phyloP scores from a whole-genome alignment of 2,797 vertebrate species.

The Acrossocheilus fasciatus region DNA sequence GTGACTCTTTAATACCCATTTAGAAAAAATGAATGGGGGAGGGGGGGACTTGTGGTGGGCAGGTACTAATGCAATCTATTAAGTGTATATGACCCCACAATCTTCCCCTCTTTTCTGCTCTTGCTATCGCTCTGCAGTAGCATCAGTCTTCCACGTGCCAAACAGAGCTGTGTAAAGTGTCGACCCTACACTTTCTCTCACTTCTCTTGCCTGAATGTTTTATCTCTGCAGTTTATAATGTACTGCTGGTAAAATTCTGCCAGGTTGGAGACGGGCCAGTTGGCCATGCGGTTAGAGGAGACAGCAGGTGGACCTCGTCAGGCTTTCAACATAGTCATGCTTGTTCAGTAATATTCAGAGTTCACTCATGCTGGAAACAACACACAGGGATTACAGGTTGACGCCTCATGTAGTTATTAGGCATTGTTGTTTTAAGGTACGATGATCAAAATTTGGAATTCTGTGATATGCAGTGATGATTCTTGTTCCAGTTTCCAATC shows the following conservation, averaged over 20 bases:
- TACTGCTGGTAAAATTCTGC: conserved; percentile 47
- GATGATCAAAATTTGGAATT: background rate
- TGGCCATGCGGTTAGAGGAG: conserved; percentile 22
- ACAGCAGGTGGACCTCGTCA: conserved; percentile 29
- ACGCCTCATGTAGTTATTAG: background rate
- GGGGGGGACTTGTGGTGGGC: background rate
- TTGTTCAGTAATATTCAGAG: background rate
- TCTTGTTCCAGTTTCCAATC: background rate
- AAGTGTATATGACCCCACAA: background rate
- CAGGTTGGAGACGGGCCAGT: conserved; percentile 30
- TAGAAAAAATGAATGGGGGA: background rate
- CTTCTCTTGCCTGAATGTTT: conserved; percentile 37
- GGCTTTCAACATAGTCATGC: conserved; percentile 29
- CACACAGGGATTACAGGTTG: conserved; percentile 23
- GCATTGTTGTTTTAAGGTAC: background rate
- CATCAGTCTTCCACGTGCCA: conserved; percentile 27
- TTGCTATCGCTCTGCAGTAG: conserved; percentile 35
- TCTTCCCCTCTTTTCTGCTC: conserved; percentile 27
- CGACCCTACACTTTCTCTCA: conserved; percentile 34
- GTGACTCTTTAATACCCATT: background rate
- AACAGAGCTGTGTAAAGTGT: conserved; percentile 37
- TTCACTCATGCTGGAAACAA: background rate
- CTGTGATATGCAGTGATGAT: background rate
- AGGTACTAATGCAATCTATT: background rate
- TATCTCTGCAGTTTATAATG: conserved; percentile 53